Evolutionary conservation across 2,797 vertebrate species (phyloP), one percentile per base, ranked within the genome.

Genomic region (Brachyalestes nurse): DNA sequence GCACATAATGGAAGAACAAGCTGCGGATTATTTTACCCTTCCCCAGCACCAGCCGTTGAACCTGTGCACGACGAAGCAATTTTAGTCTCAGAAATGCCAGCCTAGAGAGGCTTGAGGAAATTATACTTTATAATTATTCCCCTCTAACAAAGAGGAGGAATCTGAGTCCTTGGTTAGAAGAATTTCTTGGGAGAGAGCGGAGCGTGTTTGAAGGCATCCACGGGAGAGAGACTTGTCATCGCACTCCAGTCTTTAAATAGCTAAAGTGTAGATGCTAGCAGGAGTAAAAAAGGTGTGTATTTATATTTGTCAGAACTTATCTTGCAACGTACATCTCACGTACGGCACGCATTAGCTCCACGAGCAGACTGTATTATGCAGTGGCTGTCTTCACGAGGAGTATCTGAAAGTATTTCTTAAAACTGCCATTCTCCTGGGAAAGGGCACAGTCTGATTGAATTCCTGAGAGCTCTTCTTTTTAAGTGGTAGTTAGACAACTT

Each of bases 121-220:
- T 87, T 82, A 83, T 81, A 87, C 69, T 86, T 82, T 83, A 84
- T 86, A 89, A 90, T 87, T 77, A 85, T 85, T 87, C 78, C 75
- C 60, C 81, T 67, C 74, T 83, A 86, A 82, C 78, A 83, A 85
- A 85, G 77, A 71, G 60, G 6, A 83, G 21, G 72, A 83, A 77
- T 83, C 79, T 75, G 77, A 83, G 79, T 82, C 79, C 83, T 82
- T 58, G 57, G 75, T 19, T 78, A 76, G 70, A 84, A 80, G 82
- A 81, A 65, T 76, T 40, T 72, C 60, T 66, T 60, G n/a, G 16
- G 47, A 40, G 47, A 40, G 45, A 79, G 17, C 16, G 28, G 10
- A 81, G 57, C 69, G 75, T 80, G 64, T 88, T 80, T 85, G 78
- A 86, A 78, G 71, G 57, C 78, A n/a, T 47, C 74, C 47, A 45